Evolutionary conservation across 2,888 invertebrate genomes (phyloP).

Genomic region (Chouioia cunea): DNA sequence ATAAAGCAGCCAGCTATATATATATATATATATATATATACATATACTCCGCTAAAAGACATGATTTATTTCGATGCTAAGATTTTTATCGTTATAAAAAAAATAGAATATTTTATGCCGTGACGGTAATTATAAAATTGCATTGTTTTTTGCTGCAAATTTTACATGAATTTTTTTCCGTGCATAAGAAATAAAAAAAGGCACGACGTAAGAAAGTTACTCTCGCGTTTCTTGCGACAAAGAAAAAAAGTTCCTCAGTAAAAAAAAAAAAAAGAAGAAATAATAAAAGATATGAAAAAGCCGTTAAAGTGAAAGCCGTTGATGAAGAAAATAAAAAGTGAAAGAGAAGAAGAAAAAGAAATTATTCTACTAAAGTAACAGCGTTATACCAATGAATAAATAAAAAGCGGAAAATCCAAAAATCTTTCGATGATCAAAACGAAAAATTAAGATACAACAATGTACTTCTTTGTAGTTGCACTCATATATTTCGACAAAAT

Average conservation of each 20-base stretch:
- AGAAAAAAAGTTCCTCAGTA: constrained; percentile 46
- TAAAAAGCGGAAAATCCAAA: constrained; percentile 35
- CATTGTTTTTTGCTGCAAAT: constrained; percentile 18
- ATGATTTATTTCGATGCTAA: too few species aligned
- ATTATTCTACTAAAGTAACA: constrained; percentile 45
- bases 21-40: too few species aligned
- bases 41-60: too few species aligned
- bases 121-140: background rate
- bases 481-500: constrained; percentile 42
- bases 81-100: too few species aligned
- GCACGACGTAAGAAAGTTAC: constrained; percentile 49
- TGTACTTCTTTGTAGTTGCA: constrained; percentile 44
- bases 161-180: constrained; percentile 28
- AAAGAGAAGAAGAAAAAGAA: too few species aligned
- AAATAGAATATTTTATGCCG: too few species aligned
- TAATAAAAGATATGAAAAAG: constrained; percentile 37
- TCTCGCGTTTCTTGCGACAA: constrained; percentile 47
- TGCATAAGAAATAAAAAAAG: constrained; percentile 4
- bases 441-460: constrained; percentile 20
- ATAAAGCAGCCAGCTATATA: too few species aligned
- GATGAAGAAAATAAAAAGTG: constrained; percentile 23
- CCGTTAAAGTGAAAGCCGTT: constrained; percentile 48
- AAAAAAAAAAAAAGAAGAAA: constrained; percentile 28
- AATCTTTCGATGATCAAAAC: constrained; percentile 33
- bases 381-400: constrained; percentile 41